phyloP scores from a whole-genome alignment of 2,113 vertebrate genomes.

The Siphamia tubifer region DNA sequence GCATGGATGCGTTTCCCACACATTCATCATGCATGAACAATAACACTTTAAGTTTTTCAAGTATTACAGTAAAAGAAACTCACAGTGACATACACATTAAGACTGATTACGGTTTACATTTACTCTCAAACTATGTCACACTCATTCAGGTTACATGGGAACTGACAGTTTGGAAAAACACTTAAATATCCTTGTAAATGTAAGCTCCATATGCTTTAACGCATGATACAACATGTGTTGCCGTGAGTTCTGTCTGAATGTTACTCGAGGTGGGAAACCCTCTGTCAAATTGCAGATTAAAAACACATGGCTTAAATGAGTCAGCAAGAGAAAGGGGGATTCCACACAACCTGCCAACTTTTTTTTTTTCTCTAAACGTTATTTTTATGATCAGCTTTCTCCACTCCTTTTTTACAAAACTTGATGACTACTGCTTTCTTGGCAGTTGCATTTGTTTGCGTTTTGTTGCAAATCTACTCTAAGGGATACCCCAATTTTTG shows the following conservation, averaged over 20 bases:
- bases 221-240: conserved; percentile 21
- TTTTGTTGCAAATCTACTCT: conserved; percentile 76
- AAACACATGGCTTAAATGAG: conserved; percentile 87
- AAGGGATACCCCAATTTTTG: conserved; percentile 75
- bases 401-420: conserved; percentile 73
- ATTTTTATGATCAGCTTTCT: conserved; percentile 81
- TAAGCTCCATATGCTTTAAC: conserved; percentile 15
- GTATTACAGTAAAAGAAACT: too few species aligned
- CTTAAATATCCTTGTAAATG: neutral
- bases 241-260: conserved; percentile 2
- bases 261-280: conserved; percentile 83
- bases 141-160: neutral
- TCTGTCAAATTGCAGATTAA: conserved; percentile 81
- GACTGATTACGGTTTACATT: neutral
- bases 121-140: neutral
- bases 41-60: too few species aligned
- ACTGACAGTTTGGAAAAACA: neutral
- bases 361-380: conserved; percentile 28
- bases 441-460: conserved; percentile 68
- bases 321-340: conserved; percentile 89
- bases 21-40: too few species aligned
- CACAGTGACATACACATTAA: too few species aligned
- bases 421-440: conserved; percentile 78
- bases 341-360: conserved; percentile 81
- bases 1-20: too few species aligned